These are phyloP conservation scores for Enteromius treurensis DNA, from an alignment of 2,797 vertebrate genomes.

Conservation along the genomic window DNA sequence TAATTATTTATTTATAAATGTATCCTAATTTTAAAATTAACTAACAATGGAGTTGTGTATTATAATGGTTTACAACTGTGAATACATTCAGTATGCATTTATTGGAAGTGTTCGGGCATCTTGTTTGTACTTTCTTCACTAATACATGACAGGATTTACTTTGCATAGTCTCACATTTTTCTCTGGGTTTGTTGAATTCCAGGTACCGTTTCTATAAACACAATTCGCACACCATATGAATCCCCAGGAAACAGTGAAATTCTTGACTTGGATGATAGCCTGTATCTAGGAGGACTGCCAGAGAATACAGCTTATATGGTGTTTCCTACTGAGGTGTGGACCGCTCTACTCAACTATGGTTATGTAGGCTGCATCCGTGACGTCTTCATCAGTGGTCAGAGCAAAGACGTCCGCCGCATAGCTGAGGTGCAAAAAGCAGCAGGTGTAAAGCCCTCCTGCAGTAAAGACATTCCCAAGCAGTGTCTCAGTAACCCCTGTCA, in stretches of 20 bases:
- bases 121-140: background rate
- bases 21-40: background rate
- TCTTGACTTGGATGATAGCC: constrained; percentile 93
- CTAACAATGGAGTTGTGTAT: background rate
- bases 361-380: constrained; percentile 98
- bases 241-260: constrained; percentile 97
- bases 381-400: constrained; percentile 97
- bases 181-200: constrained; percentile 27
- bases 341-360: constrained; percentile 95
- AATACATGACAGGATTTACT: background rate
- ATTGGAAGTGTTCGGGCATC: background rate
- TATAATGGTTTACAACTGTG: background rate
- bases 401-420: constrained; percentile 94
- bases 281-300: constrained; percentile 95
- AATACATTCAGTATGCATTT: background rate
- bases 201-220: constrained; percentile 99
- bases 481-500: constrained; percentile 97
- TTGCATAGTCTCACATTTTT: background rate
- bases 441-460: constrained; percentile 96
- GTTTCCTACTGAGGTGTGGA: constrained; percentile 98
- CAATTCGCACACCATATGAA: constrained; percentile 90
- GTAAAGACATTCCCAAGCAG: constrained; percentile 92
- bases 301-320: constrained; percentile 93
- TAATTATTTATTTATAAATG: background rate
- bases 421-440: constrained; percentile 93